phyloP scores from a whole-genome alignment of 2,888 invertebrate species.

The Melanostoma mellinum region DNA sequence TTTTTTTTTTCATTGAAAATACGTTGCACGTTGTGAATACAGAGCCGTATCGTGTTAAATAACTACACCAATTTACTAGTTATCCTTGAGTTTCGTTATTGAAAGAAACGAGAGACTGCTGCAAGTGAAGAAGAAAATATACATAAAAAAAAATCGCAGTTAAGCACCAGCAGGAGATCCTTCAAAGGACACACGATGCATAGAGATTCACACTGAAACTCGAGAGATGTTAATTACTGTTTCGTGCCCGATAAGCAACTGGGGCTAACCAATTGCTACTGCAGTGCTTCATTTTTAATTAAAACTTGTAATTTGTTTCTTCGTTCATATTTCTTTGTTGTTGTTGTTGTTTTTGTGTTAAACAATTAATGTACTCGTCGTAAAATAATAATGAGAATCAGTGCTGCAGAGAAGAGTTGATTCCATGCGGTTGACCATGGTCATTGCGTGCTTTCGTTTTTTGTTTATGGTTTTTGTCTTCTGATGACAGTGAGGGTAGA shows the following conservation, averaged over 20 bases:
- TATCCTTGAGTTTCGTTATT: constrained; percentile 10
- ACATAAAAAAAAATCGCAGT: not conserved
- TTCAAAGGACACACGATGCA: constrained; percentile 19
- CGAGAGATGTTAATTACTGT: constrained; percentile 56
- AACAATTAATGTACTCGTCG: constrained; percentile 41
- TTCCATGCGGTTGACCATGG: constrained; percentile 37
- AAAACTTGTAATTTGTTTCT: constrained; percentile 54
- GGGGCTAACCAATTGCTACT: constrained; percentile 15
- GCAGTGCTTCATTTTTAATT: constrained; percentile 66
- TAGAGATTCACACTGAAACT: constrained; percentile 33
- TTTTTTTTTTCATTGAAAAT: not conserved
- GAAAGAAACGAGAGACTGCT: not conserved
- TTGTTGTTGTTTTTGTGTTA: constrained; percentile 7
- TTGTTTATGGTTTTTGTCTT: not conserved
- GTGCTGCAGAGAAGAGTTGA: constrained; percentile 15
- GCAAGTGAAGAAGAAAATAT: no score
- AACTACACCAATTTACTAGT: constrained; percentile 25
- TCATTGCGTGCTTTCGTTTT: constrained; percentile 1
- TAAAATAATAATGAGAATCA: constrained; percentile 61
- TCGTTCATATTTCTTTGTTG: not conserved
- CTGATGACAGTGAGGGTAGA: not conserved
- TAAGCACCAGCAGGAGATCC: constrained; percentile 4
- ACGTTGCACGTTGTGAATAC: constrained; percentile 1
- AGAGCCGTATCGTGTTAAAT: constrained; percentile 26
- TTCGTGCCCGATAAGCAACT: constrained; percentile 40